Base-by-base conservation (phyloP, 2,888 invertebrate genomes). In the Sphaerolaimus hirsutus region DNA sequence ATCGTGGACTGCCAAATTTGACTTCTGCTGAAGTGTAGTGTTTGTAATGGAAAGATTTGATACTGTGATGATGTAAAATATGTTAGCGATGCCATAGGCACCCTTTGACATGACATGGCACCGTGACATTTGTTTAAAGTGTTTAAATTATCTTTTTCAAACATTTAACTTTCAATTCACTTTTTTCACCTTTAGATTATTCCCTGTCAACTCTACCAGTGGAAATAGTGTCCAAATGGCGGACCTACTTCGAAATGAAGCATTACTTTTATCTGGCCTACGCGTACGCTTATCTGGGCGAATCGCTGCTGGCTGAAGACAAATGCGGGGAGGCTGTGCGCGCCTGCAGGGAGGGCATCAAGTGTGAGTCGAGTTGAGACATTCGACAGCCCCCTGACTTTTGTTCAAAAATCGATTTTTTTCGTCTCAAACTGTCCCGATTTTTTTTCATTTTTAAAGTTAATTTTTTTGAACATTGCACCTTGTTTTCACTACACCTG, bases 281-380 rank as follows among this genome's bases (percentile, higher is more conserved):
- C 60, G 75, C 74, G 3, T 74, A 72, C 55, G 73, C 72, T 56
- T 75, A 71, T 56, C 67, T 72, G 52, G 75, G 75, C 25, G 73
- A 74, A 54, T 69, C 69, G 50, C 61, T 74, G 44, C 60, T 75
- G 50, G 62, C 70, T 4, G 69, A 72, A 57, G 75, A 75, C 57
- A 74, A 75, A 57, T 74, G 75, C 61, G 75, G 75, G 12, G 73
- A 74, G 51, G 75, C 74, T 3, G 72, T 75, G 47, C 62, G 69
- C 54, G 70, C 74, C 29, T 63, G 75, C 38, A 69, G 71, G 54
- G 74, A 75, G 59, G 72, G 73, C 53, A 58, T 66, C 41, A 64
- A 62, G 55, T 59, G 69, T 68, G 57, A 59, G 62, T 56, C 17
- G 5, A 10, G 7, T 29, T 10, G 29, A 29, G 29, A 29, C 29